Base-by-base conservation (phyloP, 2,888 invertebrate genomes). In the Anticlea derivata region DNA sequence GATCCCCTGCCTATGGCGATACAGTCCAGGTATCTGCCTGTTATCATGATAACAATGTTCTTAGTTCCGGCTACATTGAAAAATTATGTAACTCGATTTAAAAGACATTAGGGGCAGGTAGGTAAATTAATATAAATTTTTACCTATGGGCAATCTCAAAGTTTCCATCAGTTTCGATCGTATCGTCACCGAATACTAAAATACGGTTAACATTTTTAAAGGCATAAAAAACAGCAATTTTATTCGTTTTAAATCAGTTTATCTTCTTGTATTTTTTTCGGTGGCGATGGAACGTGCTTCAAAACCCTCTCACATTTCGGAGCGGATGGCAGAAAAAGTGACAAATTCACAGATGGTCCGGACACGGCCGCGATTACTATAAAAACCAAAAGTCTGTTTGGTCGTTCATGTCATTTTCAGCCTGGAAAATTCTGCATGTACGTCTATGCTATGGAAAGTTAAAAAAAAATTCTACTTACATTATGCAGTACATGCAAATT, bases 11-110 rank as follows among this genome's bases (percentile, higher is more conserved):
- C n/a, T n/a, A n/a, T n/a, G n/a, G n/a, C n/a, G n/a, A n/a, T 73
- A 49, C 65, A 58, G 68, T 62, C 79, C 82, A 84, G 82, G 83
- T 86, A 82, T 73, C 73, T 72, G 62, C 52, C 63, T 65, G 78
- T 79, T 72, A 73, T 68, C 70, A 75, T 75, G 68, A 73, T 58
- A 69, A 78, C 75, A 65, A 60, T 63, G 58, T 62, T 63, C 66
- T 71, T 73, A 71, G 65, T 68, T 61, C 60, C 58, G 50, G 43
- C 39, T 52, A 59, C 40, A 54, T 43, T 38, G 52, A 49, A 46
- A 44, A 55, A 59, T 52, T 41, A 45, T 38, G 45, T 56, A 57
- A 61, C 51, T 53, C 44, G 50, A 61, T 63, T 64, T 60, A 52
- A 50, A 54, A 47, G 39, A 46, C 44, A 50, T 43, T 44, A 31